Evolutionary conservation across 2,113 vertebrate species (phyloP).

Genomic region (Calonectris borealis): DNA sequence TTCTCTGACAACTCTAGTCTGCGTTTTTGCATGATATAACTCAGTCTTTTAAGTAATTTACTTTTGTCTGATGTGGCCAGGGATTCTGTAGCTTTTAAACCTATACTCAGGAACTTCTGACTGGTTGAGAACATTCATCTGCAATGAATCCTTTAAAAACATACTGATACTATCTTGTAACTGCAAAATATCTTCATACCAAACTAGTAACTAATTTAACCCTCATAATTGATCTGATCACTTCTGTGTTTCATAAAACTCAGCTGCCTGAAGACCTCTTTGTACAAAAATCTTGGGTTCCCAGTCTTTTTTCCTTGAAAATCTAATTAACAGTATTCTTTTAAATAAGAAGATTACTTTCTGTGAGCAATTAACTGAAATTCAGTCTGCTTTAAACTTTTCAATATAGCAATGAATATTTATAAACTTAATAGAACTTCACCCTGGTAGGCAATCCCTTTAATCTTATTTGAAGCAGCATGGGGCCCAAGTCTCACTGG

Average conservation of each 20-base stretch:
- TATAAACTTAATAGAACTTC: slow-evolving; percentile 64
- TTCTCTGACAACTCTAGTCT: background rate
- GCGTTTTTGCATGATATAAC: background rate
- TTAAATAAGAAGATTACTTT: slow-evolving; percentile 62
- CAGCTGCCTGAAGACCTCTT: background rate
- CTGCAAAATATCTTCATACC: background rate
- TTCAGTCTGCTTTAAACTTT: slow-evolving; percentile 61
- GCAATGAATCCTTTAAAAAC: background rate
- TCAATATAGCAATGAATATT: slow-evolving; percentile 62
- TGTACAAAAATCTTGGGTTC: slow-evolving; percentile 1
- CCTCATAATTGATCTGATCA: slow-evolving; percentile 3
- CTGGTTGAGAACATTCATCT: background rate
- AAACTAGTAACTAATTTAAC: slow-evolving; percentile 23
- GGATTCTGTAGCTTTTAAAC: background rate
- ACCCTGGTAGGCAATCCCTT: slow-evolving; percentile 43
- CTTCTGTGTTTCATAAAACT: background rate
- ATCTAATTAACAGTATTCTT: slow-evolving; percentile 64
- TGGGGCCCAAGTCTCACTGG: slow-evolving; percentile 34
- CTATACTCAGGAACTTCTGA: background rate
- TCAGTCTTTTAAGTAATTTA: background rate
- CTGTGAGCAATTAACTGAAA: slow-evolving; percentile 63
- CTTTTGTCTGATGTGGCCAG: background rate
- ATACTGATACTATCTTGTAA: background rate
- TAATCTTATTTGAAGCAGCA: slow-evolving; percentile 67
- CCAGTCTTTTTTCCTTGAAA: slow-evolving; percentile 26